These are phyloP conservation scores for western clawed frog (Xenopus tropicalis) DNA, from an alignment of 2,113 vertebrate genomes.

Conservation along the genomic window DNA sequence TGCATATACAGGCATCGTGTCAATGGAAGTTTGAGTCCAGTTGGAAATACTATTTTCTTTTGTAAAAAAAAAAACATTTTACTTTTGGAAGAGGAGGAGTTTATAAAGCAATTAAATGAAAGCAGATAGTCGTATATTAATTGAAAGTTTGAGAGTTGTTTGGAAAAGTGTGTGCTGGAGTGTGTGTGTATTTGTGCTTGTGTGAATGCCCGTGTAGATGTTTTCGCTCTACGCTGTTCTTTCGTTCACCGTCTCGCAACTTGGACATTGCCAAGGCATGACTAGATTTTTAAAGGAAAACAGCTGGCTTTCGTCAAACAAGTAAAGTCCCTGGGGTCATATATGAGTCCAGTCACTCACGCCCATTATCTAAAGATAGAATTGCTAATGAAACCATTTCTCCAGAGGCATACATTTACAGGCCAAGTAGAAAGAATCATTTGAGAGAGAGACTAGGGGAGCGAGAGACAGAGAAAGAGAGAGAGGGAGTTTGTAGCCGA, in stretches of 20 bases:
- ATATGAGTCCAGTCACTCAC: slow-evolving; percentile 7
- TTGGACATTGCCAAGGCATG: background rate
- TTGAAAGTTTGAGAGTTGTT: too few relatives aligned
- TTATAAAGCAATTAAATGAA: too few relatives aligned
- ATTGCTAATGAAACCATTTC: slow-evolving; percentile 9
- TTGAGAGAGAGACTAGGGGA: slow-evolving; percentile 1
- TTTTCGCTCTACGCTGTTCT: too few relatives aligned
- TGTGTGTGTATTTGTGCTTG: too few relatives aligned
- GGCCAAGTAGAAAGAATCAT: background rate
- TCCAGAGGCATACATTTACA: slow-evolving; percentile 3
- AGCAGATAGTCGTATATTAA: too few relatives aligned
- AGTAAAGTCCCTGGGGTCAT: background rate
- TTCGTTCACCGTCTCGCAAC: background rate
- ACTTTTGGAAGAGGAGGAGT: too few relatives aligned
- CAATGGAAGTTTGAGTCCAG: too few relatives aligned
- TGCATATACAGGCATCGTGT: too few relatives aligned
- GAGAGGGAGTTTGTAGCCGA: background rate
- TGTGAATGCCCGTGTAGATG: too few relatives aligned
- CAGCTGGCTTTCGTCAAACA: slow-evolving; percentile 2
- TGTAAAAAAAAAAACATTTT: too few relatives aligned
- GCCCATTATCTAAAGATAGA: slow-evolving; percentile 14
- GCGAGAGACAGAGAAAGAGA: background rate
- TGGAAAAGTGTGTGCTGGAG: too few relatives aligned
- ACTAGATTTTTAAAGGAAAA: background rate
- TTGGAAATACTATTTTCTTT: too few relatives aligned